Evolutionary conservation across 2,888 invertebrate genomes (phyloP).

Genomic region (Lathronympha strigana): DNA sequence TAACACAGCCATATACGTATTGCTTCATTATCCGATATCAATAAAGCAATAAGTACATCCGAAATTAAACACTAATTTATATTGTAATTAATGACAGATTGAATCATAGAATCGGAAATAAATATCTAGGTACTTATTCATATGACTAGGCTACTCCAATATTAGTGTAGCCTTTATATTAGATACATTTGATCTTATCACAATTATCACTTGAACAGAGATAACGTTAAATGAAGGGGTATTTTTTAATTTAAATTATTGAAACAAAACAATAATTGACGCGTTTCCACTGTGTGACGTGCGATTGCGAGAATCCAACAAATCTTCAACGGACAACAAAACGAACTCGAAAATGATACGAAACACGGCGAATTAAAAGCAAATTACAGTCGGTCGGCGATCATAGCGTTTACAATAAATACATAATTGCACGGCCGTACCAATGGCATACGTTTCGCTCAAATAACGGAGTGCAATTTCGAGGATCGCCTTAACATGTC

Average conservation of each 20-base stretch:
- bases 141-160: too few relatives aligned
- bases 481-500: conserved; percentile 58
- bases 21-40: too few relatives aligned
- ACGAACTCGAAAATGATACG: conserved; percentile 81
- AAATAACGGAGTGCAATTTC: conserved; percentile 71
- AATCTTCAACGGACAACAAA: conserved; percentile 69
- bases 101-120: too few relatives aligned
- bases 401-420: conserved; percentile 84
- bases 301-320: conserved; percentile 54
- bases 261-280: neutral
- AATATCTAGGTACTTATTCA: too few relatives aligned
- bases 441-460: conserved; percentile 75
- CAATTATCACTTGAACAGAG: too few relatives aligned
- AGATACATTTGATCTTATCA: too few relatives aligned
- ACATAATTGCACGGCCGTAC: conserved; percentile 83
- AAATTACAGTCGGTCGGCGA: conserved; percentile 81
- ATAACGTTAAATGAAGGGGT: too few relatives aligned
- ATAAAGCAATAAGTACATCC: too few relatives aligned
- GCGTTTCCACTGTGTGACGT: conserved; percentile 25
- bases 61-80: too few relatives aligned
- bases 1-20: too few relatives aligned
- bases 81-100: too few relatives aligned
- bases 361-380: conserved; percentile 82
- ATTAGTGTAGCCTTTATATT: too few relatives aligned
- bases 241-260: neutral